Evolutionary conservation across 2,888 invertebrate genomes (phyloP), one percentile per base, ranked within the genome.

Genomic region (Eristalis intricaria): DNA sequence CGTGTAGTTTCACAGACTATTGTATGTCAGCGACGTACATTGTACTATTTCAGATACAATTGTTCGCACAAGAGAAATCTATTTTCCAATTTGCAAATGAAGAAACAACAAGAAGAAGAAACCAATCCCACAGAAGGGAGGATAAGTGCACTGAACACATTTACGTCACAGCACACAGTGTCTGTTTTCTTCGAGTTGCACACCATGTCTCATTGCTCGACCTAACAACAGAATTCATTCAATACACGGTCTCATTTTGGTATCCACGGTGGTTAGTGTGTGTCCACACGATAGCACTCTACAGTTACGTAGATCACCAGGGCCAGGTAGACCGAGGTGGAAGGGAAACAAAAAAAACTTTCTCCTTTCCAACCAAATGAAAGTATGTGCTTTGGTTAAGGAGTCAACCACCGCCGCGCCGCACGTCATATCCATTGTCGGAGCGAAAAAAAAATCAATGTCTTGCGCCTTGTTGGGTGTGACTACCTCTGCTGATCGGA

Each of bases 351-450:
- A 23, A 26, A 35, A 71, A 64, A 87, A 87, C 87, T 87, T 87
- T 87, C 87, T 80, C 87, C 84, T 82, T 83, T 79, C 70, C 63
- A 65, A 73, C 63, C 61, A 64, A 84, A 84, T 76, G 84, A 87
- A 84, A 87, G 87, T 87, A 76, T 76, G 58, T 58, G 43, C 26
- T 71, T 23, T 26, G 60, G 65, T 50, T 70, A 81, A 76, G 77
- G 56, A 74, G 69, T 69, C 43, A 71, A 38, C 60, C 40, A 40
- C 50, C 43, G 63, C 50, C 43, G 63, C 43, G 63, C 50, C 43
- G 63, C 70, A 60, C 60, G 64, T 61, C 63, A 50, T 73, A 71
- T 71, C 26, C 58, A 71, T 68, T 61, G 35, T 43, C 32, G 38
- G 32, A 40, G 63, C 38, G 79, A 35, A 58, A 61, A 19, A 38